These are phyloP conservation scores for Ylistrum balloti DNA, from an alignment of 1,140 invertebrate genomes.

Conservation along the genomic window DNA sequence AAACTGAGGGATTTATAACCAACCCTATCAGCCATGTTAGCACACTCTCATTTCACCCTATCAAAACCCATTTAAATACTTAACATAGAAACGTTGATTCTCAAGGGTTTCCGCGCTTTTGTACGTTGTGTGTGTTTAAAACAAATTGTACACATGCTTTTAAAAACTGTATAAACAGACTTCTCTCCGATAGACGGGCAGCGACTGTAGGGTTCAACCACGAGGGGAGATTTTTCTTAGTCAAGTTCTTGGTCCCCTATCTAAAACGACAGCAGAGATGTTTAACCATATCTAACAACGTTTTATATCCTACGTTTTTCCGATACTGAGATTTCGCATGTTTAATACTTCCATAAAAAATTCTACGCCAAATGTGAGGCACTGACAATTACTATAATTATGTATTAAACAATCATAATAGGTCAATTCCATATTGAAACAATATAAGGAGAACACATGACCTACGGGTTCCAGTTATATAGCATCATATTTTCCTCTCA, in stretches of 20 bases:
- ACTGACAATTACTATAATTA: no score
- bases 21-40: conserved; percentile 3
- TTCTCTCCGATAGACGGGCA: not conserved
- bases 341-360: no score
- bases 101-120: conserved; percentile 31
- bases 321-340: no score
- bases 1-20: not conserved
- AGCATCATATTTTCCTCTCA: no score
- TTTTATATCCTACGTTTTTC: no score
- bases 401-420: no score
- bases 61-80: conserved; percentile 40
- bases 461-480: no score
- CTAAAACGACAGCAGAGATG: not conserved
- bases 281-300: not conserved
- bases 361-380: no score
- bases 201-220: not conserved
- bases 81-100: conserved; percentile 39
- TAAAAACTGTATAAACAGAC: not conserved
- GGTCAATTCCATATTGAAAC: no score
- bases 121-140: conserved; percentile 30
- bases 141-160: conserved; percentile 39
- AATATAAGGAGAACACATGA: no score
- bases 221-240: not conserved
- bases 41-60: not conserved
- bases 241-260: not conserved